Evolutionary conservation across 1,140 invertebrate genomes (phyloP).

Genomic region (Holcopasites calliopsidis): DNA sequence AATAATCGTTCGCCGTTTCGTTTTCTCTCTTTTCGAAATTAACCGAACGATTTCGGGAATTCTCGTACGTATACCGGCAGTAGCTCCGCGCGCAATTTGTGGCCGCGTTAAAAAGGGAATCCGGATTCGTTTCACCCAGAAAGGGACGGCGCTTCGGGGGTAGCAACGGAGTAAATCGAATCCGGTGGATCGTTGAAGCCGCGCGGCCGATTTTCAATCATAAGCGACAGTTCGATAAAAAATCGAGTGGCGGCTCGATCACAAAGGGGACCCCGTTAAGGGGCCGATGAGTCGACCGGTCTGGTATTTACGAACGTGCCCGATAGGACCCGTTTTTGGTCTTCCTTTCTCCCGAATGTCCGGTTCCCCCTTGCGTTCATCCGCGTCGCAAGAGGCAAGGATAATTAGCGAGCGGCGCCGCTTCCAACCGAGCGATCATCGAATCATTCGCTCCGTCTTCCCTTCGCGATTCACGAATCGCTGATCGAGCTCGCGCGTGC

Average conservation of each 20-base stretch:
- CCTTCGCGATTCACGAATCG: constrained; percentile 34
- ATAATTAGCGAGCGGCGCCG: constrained; percentile 76
- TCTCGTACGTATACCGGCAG: background rate
- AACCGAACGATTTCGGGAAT: background rate
- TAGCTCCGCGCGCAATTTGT: background rate
- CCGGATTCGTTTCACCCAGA: no score
- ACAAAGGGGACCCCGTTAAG: constrained; percentile 73
- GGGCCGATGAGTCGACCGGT: constrained; percentile 76
- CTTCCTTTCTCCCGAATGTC: constrained; percentile 36
- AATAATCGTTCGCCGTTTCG: constrained; percentile 4
- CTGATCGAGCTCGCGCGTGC: background rate
- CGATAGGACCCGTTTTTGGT: constrained; percentile 32
- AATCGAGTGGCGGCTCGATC: constrained; percentile 74
- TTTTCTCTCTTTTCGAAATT: background rate
- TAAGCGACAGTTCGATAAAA: constrained; percentile 78
- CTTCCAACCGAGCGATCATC: constrained; percentile 57
- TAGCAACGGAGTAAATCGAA: constrained; percentile 60
- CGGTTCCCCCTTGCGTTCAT: constrained; percentile 47
- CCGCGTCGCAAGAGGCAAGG: constrained; percentile 57
- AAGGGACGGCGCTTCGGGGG: background rate
- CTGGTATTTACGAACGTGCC: constrained; percentile 76
- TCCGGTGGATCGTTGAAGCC: constrained; percentile 72
- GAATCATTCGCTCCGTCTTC: constrained; percentile 59
- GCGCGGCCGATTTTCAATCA: constrained; percentile 77
- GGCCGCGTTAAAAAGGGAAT: no score